Conservation (phyloP, 2,888 invertebrate genomes). For the Brachyptera risi region DNA sequence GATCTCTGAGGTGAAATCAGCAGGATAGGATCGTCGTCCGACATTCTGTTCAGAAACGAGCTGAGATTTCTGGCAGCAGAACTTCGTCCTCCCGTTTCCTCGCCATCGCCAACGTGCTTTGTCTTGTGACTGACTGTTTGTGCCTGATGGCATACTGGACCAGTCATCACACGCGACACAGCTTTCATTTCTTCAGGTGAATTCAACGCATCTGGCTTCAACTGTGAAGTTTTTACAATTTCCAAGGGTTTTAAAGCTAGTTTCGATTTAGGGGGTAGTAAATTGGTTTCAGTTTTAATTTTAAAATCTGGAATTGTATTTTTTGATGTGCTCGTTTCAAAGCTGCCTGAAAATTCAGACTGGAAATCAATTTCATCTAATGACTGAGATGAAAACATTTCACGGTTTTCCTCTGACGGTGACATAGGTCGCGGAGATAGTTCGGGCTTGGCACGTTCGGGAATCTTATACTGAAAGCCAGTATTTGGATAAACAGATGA, state of each 20-base stretch:
- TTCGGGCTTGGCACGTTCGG: neutral
- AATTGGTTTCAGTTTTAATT: neutral
- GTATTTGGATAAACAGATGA: slow-evolving; percentile 26
- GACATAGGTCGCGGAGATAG: slow-evolving; percentile 2
- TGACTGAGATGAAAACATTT: neutral
- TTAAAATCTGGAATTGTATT: neutral
- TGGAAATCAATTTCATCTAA: neutral
- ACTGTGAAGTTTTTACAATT: neutral
- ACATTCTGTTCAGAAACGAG: slow-evolving; percentile 31
- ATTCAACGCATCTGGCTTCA: slow-evolving; percentile 30
- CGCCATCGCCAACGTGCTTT: slow-evolving; percentile 36
- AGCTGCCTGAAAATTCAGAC: neutral
- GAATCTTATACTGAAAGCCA: slow-evolving; percentile 10
- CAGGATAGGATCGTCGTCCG: slow-evolving; percentile 7
- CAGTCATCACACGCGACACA: slow-evolving; percentile 69
- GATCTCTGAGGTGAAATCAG: slow-evolving; percentile 12
- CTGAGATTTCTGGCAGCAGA: slow-evolving; percentile 34
- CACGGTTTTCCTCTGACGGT: neutral
- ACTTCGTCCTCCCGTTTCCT: slow-evolving; percentile 29
- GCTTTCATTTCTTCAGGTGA: slow-evolving; percentile 57
- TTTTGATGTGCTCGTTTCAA: neutral
- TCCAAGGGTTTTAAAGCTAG: neutral
- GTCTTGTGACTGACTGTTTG: slow-evolving; percentile 48
- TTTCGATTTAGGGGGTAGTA: neutral
- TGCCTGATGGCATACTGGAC: slow-evolving; percentile 68